Evolutionary conservation across 2,888 invertebrate genomes (phyloP).

Genomic region (Leucophenga maculata): DNA sequence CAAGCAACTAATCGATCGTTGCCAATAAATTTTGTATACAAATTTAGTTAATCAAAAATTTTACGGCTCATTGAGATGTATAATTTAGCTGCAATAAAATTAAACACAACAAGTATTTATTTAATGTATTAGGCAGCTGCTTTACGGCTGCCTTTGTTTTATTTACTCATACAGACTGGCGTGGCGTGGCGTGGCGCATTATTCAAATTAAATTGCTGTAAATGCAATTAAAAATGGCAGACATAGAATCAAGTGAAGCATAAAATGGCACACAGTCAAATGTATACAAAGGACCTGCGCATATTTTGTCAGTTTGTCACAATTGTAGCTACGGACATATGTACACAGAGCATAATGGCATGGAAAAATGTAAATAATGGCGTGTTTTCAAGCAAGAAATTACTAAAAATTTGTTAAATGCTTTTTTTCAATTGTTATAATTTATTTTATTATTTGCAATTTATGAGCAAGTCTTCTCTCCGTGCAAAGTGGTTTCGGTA

Average conservation of each 20-base stretch:
- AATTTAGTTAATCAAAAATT: conserved; percentile 13
- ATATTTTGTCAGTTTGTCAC: not conserved
- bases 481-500: too few relatives aligned
- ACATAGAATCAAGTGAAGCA: not conserved
- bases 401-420: too few relatives aligned
- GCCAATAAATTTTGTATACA: not conserved
- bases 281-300: not conserved
- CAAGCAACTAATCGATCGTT: not conserved
- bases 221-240: not conserved
- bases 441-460: too few relatives aligned
- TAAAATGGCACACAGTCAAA: not conserved
- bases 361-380: too few relatives aligned
- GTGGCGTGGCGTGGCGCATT: not conserved
- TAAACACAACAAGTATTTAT: not conserved
- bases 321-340: not conserved
- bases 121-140: conserved; percentile 13
- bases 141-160: not conserved
- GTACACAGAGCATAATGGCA: conserved; percentile 11
- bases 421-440: too few relatives aligned
- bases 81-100: conserved; percentile 5
- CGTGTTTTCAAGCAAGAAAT: too few relatives aligned
- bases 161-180: not conserved
- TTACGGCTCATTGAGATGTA: conserved; percentile 30
- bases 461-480: too few relatives aligned
- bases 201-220: conserved; percentile 12